Percentiles rank a stretch among this genome's conserved stretches.
Conservation (phyloP, 2,888 invertebrate genomes). For the Drosophila nr. perissopoda region DNA sequence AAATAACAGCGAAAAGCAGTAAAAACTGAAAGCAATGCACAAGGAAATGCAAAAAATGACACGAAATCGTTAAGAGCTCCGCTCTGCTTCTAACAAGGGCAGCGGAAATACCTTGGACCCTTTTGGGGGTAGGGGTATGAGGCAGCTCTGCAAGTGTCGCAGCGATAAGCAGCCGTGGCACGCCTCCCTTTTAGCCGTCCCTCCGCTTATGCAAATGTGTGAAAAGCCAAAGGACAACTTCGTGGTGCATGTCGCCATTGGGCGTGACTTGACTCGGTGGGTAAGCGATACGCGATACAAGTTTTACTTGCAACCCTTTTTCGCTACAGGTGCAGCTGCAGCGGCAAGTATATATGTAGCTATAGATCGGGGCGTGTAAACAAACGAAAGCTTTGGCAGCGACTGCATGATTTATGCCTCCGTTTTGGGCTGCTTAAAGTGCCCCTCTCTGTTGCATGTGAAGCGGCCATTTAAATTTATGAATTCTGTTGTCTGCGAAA, state of each 20-base stretch:
- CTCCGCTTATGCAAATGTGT: conserved; percentile 72
- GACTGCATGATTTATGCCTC: conserved; percentile 52
- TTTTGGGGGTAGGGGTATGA: conserved; percentile 17
- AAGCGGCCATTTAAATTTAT: conserved; percentile 60
- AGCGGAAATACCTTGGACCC: conserved; percentile 69
- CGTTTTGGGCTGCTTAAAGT: conserved; percentile 35
- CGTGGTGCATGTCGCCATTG: conserved; percentile 28
- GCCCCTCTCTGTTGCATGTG: conserved; percentile 39
- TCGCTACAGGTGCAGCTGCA: conserved; percentile 14
- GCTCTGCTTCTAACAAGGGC: conserved; percentile 68
- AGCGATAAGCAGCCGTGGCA: conserved; percentile 69
- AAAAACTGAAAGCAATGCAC: conserved; percentile 67
- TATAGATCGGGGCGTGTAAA: conserved; percentile 36
- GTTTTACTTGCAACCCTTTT: conserved; percentile 47
- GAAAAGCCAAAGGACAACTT: conserved; percentile 67
- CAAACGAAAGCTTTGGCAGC: conserved; percentile 46
- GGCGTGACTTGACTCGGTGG: conserved; percentile 41
- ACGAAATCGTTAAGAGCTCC: conserved; percentile 77
- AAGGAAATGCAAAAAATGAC: conserved; percentile 79
- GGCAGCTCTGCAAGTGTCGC: conserved; percentile 27
- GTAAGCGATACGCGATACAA: conserved; percentile 43
- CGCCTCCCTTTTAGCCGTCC: conserved; percentile 35
- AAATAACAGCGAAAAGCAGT: conserved; percentile 16
- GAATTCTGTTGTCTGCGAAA: conserved; percentile 48
- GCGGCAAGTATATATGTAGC: not conserved